phyloP scores from a whole-genome alignment of 2,797 vertebrate genomes.

The Zonotrichia albicollis region DNA sequence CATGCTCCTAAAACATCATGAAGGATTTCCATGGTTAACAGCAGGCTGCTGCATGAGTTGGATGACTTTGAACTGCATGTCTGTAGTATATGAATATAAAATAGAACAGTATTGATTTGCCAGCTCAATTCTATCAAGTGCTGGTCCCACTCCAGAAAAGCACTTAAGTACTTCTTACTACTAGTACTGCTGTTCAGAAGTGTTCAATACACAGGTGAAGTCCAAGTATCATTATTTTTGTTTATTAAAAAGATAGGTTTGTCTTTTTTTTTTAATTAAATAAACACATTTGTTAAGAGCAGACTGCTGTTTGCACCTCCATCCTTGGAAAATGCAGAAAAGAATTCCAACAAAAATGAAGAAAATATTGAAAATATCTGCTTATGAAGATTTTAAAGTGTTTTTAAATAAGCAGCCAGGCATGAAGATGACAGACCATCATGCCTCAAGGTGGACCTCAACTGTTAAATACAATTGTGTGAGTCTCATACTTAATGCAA shows the following conservation, averaged over 20 bases:
- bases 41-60: background rate
- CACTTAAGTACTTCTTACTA: background rate
- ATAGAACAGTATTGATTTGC: constrained; percentile 9
- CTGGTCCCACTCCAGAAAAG: constrained; percentile 41
- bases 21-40: background rate
- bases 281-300: background rate
- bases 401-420: background rate
- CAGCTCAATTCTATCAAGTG: background rate
- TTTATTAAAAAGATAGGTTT: background rate
- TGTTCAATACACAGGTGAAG: background rate
- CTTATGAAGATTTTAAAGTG: background rate
- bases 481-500: background rate
- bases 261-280: background rate
- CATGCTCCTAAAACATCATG: background rate
- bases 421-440: background rate
- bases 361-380: background rate
- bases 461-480: background rate
- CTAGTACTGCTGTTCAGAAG: background rate
- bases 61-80: constrained; percentile 25
- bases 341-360: background rate
- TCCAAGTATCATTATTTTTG: background rate
- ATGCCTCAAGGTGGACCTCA: too few relatives aligned
- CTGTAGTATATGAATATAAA: background rate
- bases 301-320: background rate
- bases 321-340: background rate